Evolutionary conservation across 2,888 invertebrate species (phyloP).

Genomic region (Ariolimax columbianus): DNA sequence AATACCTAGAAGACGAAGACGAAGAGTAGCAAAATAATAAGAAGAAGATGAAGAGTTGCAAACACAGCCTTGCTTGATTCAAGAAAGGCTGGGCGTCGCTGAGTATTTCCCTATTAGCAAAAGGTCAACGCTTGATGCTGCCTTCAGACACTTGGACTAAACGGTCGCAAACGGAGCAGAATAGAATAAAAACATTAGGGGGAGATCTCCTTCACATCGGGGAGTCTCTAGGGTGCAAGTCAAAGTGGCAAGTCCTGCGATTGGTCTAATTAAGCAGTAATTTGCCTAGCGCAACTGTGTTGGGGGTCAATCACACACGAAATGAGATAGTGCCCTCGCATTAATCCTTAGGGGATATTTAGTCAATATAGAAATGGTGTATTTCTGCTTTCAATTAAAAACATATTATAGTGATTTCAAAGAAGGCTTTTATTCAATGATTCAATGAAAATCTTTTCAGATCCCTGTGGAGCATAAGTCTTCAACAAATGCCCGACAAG

Average conservation of each 20-base stretch:
- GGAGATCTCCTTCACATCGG: slow-evolving; percentile 55
- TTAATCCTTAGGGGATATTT: background rate
- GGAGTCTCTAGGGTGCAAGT: slow-evolving; percentile 51
- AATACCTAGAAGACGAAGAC: too few species aligned
- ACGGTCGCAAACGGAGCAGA: slow-evolving; percentile 39
- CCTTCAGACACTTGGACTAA: slow-evolving; percentile 35
- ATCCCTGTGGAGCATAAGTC: too few species aligned
- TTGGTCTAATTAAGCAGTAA: slow-evolving; percentile 42
- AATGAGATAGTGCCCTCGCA: background rate
- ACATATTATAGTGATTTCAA: too few species aligned
- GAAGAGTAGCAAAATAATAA: too few species aligned
- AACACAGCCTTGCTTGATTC: too few species aligned
- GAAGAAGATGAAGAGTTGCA: too few species aligned
- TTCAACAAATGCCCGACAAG: too few species aligned
- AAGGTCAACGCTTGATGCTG: slow-evolving; percentile 14
- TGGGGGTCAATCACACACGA: background rate
- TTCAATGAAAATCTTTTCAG: too few species aligned
- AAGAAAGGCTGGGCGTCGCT: background rate
- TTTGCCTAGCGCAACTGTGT: background rate
- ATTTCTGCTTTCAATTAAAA: too few species aligned
- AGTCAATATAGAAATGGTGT: background rate
- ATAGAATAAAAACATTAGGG: slow-evolving; percentile 57
- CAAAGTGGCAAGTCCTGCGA: slow-evolving; percentile 47
- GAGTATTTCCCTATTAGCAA: slow-evolving; percentile 16
- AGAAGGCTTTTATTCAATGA: too few species aligned